Base-by-base conservation (phyloP, 2,113 vertebrate species). In the Lepus timidus region DNA sequence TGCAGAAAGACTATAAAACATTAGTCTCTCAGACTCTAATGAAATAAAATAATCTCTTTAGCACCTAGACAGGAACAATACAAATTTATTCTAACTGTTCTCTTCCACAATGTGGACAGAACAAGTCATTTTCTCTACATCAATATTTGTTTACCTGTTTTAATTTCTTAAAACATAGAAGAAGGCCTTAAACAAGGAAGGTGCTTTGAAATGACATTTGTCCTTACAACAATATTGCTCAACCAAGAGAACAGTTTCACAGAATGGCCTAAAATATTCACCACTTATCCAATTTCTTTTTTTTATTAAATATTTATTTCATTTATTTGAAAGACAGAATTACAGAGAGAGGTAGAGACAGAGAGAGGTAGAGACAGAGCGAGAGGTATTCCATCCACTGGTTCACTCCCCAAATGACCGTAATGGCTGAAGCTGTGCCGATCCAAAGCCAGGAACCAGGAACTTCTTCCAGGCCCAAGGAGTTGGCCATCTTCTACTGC, bases 11-110 rank as follows among this genome's bases (percentile, higher is more conserved):
- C 13, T 83, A 7, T 33, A 82, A 71, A 81, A 78, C 80, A 90
- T 87, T 90, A 27, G 22, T 62, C 55, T 11, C 7, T 25, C 17
- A 19, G 3, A 44, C 1, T 49, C 31, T 11, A 44, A 91, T 9
- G 93, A 91, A 85, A 93, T 65, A 73, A 90, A 93, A 20, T 39
- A 85, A 76, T 71, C n/a, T 82, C 67, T 80, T 95, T 79, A 91
- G 67, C 25, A 87, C 51, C 3, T 49, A 88, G 49, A 90, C 2
- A 79, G 29, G 29, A 94, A 67, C 25, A 79, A 68, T 29, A 29
- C 14, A 85, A 90, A 92, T 23, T 44, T 12, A 90, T 81, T 80
- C 51, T 65, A 22, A 76, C 76, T 70, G 65, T 65, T 90, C 89
- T 90, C 79, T 85, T 44, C 4, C 31, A 22, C 19, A 19, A 23